Conservation (phyloP, 2,797 vertebrate genomes). For the Eulemur albifrons region DNA sequence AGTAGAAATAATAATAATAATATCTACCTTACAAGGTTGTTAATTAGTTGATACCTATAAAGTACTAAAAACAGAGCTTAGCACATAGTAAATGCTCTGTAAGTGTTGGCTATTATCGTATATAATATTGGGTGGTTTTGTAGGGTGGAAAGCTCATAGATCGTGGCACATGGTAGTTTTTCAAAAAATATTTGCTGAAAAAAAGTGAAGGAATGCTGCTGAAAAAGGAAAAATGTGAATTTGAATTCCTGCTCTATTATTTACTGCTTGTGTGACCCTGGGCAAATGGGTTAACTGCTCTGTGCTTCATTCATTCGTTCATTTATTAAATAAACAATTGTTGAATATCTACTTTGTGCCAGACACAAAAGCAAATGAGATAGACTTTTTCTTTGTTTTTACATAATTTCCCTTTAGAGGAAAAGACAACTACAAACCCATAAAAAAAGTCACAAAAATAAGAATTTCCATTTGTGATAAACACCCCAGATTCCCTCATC, state of each 20-base stretch:
- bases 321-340: background rate
- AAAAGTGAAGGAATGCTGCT: background rate
- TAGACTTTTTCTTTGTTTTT: background rate
- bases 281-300: background rate
- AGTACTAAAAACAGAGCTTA: background rate
- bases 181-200: background rate
- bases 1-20: background rate
- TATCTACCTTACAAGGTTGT: background rate
- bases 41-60: background rate
- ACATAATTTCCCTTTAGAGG: background rate
- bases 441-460: background rate
- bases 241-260: background rate
- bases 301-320: background rate
- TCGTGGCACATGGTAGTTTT: background rate
- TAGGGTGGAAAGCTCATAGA: background rate
- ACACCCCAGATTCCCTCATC: background rate
- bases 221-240: background rate
- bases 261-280: background rate
- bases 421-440: background rate
- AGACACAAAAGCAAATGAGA: background rate
- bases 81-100: background rate
- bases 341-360: background rate
- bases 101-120: background rate
- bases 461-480: constrained; percentile 14
- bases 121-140: background rate